Base-by-base conservation (phyloP, 1,140 invertebrate genomes). In the Euwallacea fornicatus region DNA sequence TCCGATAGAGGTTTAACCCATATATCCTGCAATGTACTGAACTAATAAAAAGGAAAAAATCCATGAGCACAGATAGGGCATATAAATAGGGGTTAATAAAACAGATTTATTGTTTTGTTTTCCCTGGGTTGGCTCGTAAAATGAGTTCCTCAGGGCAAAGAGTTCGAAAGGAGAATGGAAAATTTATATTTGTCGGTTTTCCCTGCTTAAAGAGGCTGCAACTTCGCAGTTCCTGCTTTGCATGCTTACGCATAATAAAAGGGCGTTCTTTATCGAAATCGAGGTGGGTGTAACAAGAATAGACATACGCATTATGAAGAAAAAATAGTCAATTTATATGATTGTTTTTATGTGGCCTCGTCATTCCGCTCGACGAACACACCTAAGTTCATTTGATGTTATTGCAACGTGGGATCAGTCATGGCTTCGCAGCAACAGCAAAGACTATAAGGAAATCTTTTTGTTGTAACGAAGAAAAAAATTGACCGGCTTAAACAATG, bases 31-130 rank as follows among this genome's bases (percentile, higher is more conserved):
- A 33, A 55, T 16, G 16, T 54, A 70, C 59, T n/a, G 21, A n/a
- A 42, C 46, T 54, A 65, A 65, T 65, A 64, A 70, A 70, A 63
- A 50, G 43, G n/a, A 43, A 63, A 64, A 64, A 21, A 56, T 64
- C 61, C 59, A 63, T 15, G 42, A 70, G 61, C 61, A 46, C 50
- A 43, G 59, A 61, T 61, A 71, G 53, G 62, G 67, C 58, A 69
- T 69, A 62, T 69, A 68, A 68, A 68, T 68, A 69, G 56, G 60
- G 59, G 67, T 69, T 69, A 69, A 69, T 69, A 69, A 69, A 69
- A 42, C 59, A 62, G 59, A 70, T 70, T 70, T 70, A 70, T 70
- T 70, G 68, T 64, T 70, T 70, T 63, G 68, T 70, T 70, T 70
- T 58, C 62, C 42, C 50, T 44, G 43, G 56, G 16, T 7, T 44